Base-by-base conservation (phyloP, 1,140 invertebrate genomes). In the Drosophila bocqueti region DNA sequence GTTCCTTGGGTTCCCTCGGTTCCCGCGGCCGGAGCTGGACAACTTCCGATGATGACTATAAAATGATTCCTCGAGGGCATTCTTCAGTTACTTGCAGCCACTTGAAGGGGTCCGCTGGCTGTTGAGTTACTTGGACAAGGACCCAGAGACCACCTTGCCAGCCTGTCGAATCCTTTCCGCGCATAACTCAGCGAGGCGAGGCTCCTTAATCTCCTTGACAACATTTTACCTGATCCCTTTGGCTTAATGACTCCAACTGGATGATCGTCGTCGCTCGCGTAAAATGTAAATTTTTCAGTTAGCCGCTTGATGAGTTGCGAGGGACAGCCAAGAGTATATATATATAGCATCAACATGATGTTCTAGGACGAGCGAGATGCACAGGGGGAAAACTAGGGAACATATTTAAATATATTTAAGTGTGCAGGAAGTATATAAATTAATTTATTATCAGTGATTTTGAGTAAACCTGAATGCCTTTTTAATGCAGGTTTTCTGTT, bases 21-120 rank as follows among this genome's bases (percentile, higher is more conserved):
- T 31, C 49, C 74, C 63, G 76, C 66, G 61, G 74, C 21, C 67
- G 21, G 38, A 34, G 43, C 31, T 38, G 72, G 49, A 74, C 71
- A 73, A 84, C 81, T 84, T 77, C 82, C 81, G 81, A 85, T 85
- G 81, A 84, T 84, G 81, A 81, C 78, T 84, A 81, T 85, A 77
- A 84, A 84, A 86, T 87, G 76, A 87, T 83, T 80, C 84, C 83
- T 86, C 79, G 36, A 72, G 84, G 84, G 72, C 83, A 83, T 79
- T 77, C 69, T 55, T 72, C 78, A 68, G 52, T 62, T 62, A 76
- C 69, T 76, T 83, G 71, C 54, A 79, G 71, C 54, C 83, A 76
- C 69, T 76, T 68, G 64, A 45, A 86, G 79, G 68, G 62, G 18
- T 38, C 50, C 15, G 38, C 31, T 73, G 38, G 40, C 45, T 46